phyloP scores from a whole-genome alignment of 2,888 invertebrate species.

The Cheilosia pagana region DNA sequence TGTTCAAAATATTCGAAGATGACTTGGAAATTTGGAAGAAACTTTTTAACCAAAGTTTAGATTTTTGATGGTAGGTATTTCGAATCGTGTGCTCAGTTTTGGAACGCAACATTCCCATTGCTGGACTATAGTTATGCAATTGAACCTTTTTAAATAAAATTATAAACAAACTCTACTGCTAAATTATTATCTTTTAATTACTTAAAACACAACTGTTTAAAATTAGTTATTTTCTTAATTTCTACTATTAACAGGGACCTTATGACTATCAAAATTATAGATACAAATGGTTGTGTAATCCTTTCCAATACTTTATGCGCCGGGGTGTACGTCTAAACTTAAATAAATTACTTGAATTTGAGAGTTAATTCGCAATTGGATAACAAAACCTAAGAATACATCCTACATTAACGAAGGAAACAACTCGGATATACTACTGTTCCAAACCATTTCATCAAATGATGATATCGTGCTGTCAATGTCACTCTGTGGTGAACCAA shows the following conservation, averaged over 20 bases:
- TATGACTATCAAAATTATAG: conserved; percentile 16
- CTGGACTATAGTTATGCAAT: too few species aligned
- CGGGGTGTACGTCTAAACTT: neutral
- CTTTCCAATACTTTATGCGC: conserved; percentile 17
- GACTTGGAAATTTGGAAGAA: neutral
- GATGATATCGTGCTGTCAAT: conserved; percentile 74
- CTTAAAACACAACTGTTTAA: conserved; percentile 63
- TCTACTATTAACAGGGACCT: conserved; percentile 67
- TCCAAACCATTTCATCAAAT: conserved; percentile 87
- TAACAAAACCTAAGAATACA: neutral
- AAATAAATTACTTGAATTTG: conserved; percentile 13
- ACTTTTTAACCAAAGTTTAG: too few species aligned
- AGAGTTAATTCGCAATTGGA: neutral
- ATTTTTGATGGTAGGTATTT: too few species aligned
- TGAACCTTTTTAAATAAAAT: neutral
- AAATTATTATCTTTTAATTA: conserved; percentile 24
- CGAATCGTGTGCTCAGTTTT: too few species aligned
- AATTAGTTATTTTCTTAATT: neutral
- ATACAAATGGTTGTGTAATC: conserved; percentile 3
- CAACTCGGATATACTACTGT: conserved; percentile 90
- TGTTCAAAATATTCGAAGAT: too few species aligned
- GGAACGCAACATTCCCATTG: too few species aligned
- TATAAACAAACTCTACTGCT: conserved; percentile 4
- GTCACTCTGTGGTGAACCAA: conserved; percentile 85
- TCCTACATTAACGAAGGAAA: conserved; percentile 89